Conservation (phyloP, 1,140 invertebrate species). For the Reticulitermes speratus region DNA sequence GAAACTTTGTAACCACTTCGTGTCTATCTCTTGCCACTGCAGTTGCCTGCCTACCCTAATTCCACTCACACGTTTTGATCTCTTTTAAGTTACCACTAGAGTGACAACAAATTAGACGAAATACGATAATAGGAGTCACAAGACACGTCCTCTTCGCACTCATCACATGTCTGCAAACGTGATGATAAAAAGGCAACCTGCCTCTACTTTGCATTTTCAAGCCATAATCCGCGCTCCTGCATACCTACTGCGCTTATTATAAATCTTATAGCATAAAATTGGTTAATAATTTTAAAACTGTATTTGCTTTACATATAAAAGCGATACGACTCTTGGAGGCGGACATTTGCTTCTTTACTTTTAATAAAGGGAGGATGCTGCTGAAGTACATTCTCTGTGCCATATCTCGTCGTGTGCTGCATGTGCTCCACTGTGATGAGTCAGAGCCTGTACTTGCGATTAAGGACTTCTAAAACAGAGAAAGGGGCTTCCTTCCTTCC, state of each 20-base stretch:
- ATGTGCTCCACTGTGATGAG: too few relatives aligned
- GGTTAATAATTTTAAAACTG: slow-evolving; percentile 16
- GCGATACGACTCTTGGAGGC: background rate
- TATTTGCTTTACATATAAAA: background rate
- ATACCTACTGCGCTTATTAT: slow-evolving; percentile 21
- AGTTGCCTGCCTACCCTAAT: background rate
- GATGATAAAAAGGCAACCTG: background rate
- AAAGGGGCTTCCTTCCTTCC: too few relatives aligned
- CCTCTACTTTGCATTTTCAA: slow-evolving; percentile 25
- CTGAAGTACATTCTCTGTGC: too few relatives aligned
- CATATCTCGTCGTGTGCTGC: too few relatives aligned
- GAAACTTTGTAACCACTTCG: background rate
- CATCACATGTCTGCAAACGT: background rate
- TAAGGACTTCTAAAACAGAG: too few relatives aligned
- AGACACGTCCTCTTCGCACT: background rate
- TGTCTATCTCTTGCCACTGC: background rate
- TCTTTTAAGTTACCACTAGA: background rate
- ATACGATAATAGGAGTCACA: background rate
- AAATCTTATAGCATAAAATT: slow-evolving; percentile 19
- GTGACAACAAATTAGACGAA: background rate
- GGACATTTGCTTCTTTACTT: background rate
- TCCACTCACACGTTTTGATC: background rate
- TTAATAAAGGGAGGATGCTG: background rate
- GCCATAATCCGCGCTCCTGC: slow-evolving; percentile 9
- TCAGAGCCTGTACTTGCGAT: too few relatives aligned